Evolutionary conservation across 2,888 invertebrate genomes (phyloP).

Genomic region (Idaea straminata): DNA sequence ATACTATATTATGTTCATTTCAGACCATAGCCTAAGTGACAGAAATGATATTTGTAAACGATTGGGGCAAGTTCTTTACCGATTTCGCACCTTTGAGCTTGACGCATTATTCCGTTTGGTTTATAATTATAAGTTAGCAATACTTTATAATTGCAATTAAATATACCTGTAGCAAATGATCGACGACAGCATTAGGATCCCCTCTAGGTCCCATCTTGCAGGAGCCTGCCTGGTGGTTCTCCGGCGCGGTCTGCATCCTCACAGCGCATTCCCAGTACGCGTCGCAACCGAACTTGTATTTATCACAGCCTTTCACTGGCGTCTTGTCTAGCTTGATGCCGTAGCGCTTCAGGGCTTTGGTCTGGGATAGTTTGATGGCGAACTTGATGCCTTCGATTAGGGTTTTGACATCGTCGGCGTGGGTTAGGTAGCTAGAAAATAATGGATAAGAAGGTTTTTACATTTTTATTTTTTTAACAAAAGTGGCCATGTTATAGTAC

Average conservation of each 20-base stretch:
- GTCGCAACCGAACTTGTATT: constrained; percentile 85
- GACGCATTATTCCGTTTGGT: neutral
- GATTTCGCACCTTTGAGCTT: too few species aligned
- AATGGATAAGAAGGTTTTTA: neutral
- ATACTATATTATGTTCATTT: too few species aligned
- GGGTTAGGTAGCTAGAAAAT: constrained; percentile 82
- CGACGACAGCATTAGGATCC: constrained; percentile 87
- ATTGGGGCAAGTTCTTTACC: too few species aligned
- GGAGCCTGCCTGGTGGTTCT: constrained; percentile 91
- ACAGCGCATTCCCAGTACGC: constrained; percentile 91
- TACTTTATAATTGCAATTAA: neutral
- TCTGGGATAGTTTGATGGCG: constrained; percentile 85
- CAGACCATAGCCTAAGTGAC: too few species aligned
- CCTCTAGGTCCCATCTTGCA: constrained; percentile 89
- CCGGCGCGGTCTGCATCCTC: constrained; percentile 86
- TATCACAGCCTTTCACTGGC: constrained; percentile 86
- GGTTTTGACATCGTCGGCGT: constrained; percentile 88
- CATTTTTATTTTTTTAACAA: neutral
- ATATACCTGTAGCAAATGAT: constrained; percentile 81
- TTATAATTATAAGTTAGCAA: neutral
- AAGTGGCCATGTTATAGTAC: too few species aligned
- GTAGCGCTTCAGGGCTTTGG: constrained; percentile 80
- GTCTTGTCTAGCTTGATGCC: constrained; percentile 88
- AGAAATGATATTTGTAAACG: too few species aligned
- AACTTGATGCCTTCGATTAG: constrained; percentile 92